phyloP scores from a whole-genome alignment of 1,140 invertebrate genomes.

The Agrypnia vestita region DNA sequence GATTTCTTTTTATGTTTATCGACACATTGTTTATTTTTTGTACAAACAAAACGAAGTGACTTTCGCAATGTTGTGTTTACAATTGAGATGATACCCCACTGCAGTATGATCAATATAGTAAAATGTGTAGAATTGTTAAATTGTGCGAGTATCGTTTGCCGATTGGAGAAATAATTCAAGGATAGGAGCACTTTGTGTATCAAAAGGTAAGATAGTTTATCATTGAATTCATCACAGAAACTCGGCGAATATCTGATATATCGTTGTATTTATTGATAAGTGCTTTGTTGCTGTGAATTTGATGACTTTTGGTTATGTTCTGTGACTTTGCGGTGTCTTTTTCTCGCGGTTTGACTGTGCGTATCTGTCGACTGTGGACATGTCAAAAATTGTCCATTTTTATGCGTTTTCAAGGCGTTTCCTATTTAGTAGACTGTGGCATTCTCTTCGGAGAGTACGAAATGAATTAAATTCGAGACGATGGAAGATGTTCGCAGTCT shows the following conservation, averaged over 20 bases:
- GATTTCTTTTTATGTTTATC: slow-evolving; percentile 16
- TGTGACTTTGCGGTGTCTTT: no score
- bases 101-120: background rate
- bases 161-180: background rate
- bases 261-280: no score
- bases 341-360: no score
- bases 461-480: background rate
- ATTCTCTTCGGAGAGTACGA: background rate
- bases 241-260: no score
- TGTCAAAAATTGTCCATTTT: no score
- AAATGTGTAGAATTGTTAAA: slow-evolving; percentile 5
- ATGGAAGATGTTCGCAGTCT: background rate
- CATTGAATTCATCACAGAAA: no score
- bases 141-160: background rate
- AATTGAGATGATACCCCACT: background rate
- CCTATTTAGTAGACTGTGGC: no score
- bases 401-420: no score
- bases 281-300: no score
- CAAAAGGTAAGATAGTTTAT: background rate
- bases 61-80: slow-evolving; percentile 16
- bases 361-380: no score
- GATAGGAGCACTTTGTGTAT: background rate
- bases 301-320: no score
- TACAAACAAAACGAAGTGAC: background rate
- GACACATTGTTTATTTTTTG: slow-evolving; percentile 26